These are phyloP conservation scores for Poecile atricapillus DNA, from an alignment of 2,113 vertebrate genomes.

Conservation along the genomic window DNA sequence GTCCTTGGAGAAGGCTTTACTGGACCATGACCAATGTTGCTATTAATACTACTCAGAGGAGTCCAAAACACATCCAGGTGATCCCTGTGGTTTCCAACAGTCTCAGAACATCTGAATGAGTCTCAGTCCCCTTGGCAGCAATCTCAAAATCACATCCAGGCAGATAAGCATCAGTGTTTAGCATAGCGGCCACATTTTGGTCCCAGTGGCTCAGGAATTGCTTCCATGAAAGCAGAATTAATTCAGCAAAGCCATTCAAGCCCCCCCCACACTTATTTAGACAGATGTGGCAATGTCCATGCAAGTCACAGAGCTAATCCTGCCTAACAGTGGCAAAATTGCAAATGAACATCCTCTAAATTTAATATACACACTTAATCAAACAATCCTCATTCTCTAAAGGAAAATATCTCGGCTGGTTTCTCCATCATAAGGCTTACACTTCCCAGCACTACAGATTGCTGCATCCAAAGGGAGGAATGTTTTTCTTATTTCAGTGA, in stretches of 20 bases:
- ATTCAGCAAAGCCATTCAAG: neutral
- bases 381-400: neutral
- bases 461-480: neutral
- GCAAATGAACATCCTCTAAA: neutral
- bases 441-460: neutral
- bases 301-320: neutral
- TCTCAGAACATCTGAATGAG: neutral
- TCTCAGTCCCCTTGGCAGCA: neutral
- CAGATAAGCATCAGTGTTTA: accelerated
- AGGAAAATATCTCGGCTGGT: neutral
- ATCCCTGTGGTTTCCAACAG: neutral
- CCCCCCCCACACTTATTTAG: too few species aligned
- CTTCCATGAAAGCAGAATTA: neutral
- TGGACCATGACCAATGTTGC: neutral
- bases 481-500: neutral
- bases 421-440: neutral
- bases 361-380: neutral
- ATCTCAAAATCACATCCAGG: neutral
- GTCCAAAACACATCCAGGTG: neutral
- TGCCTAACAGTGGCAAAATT: neutral
- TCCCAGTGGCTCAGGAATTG: neutral
- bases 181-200: too few species aligned
- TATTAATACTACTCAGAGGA: neutral
- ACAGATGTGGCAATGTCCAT: accelerated
- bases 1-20: neutral